Conservation (phyloP, 2,113 vertebrate species). For the Barbus barbus region DNA sequence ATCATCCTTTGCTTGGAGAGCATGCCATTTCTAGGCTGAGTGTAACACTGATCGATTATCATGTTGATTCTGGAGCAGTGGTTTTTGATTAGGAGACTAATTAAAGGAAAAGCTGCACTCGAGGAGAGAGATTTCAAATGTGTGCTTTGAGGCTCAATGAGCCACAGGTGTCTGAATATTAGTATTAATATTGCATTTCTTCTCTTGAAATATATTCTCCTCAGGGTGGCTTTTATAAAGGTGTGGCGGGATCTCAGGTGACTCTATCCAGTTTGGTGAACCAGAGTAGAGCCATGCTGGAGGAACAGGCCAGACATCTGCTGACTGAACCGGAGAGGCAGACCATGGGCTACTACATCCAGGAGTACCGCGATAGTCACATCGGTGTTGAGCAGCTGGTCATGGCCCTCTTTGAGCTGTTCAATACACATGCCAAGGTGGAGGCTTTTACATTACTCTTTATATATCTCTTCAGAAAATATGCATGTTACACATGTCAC, state of each 20-base stretch:
- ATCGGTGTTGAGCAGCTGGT: constrained; percentile 86
- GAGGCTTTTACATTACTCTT: constrained; percentile 18
- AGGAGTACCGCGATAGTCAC: constrained; percentile 88
- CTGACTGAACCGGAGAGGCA: constrained; percentile 84
- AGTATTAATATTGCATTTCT: background rate
- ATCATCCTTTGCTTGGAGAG: background rate
- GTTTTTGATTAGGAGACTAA: constrained; percentile 66
- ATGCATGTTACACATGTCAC: no score
- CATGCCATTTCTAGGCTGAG: background rate
- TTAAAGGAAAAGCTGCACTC: constrained; percentile 58
- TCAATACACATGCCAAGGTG: constrained; percentile 96
- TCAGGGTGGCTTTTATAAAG: constrained; percentile 89
- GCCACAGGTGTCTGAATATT: background rate
- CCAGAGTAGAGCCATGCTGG: constrained; percentile 88
- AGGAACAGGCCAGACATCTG: constrained; percentile 90
- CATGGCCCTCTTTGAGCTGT: constrained; percentile 92
- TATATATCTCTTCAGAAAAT: no score
- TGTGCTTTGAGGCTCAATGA: background rate
- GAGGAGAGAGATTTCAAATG: constrained; percentile 11
- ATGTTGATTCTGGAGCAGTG: constrained; percentile 53
- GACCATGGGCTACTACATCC: constrained; percentile 94
- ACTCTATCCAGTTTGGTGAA: constrained; percentile 93
- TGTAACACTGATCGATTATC: constrained; percentile 15
- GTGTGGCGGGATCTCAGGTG: constrained; percentile 91
- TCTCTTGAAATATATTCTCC: constrained; percentile 5